Base-by-base conservation (phyloP, 2,113 vertebrate species). In the Climacteris rufus region DNA sequence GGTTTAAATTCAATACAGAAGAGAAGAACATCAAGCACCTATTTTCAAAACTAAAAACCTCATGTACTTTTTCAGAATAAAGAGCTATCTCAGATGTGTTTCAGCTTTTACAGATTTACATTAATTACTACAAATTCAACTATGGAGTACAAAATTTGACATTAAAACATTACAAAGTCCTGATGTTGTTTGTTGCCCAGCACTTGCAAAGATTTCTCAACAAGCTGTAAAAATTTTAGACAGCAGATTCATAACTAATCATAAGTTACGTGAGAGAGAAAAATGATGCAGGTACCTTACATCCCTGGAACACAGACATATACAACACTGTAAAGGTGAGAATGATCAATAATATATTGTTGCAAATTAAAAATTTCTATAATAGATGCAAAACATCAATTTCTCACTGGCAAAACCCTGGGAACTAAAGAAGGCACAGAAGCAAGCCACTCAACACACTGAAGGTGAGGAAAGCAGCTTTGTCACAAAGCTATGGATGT, bases 401-500 rank as follows among this genome's bases (percentile, higher is more conserved):
- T 60, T 80, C 49, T 49, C 61, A 50, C 13, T 16, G 27, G 28
- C 22, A 79, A 78, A 91, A 3, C 6, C 13, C 19, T 56, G 22
- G 35, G 37, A 74, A 65, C 39, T 56, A 81, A 35, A 69, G 28
- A 49, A 83, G 15, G 56, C 39, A 81, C 27, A 70, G 20, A 60
- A 78, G 30, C 20, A 77, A 90, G 39, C 35, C 33, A 64, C 52
- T 52, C 30, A 37, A 69, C 45, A 60, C 44, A 61, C 5, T 10
- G 7, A 85, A 11, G 7, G 6, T 23, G 28, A 84, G 18, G 53
- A 83, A 82, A 74, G 40, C 15, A 92, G 40, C 11, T 30, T 47
- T 47, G 44, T 35, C 49, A 66, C 27, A 54, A 24, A 54, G 49
- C 30, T 28, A 28, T 0, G 4, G 37, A 13, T 0, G 0, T 7